Base-by-base conservation (phyloP, 2,113 vertebrate genomes). In the Pongo abelii region DNA sequence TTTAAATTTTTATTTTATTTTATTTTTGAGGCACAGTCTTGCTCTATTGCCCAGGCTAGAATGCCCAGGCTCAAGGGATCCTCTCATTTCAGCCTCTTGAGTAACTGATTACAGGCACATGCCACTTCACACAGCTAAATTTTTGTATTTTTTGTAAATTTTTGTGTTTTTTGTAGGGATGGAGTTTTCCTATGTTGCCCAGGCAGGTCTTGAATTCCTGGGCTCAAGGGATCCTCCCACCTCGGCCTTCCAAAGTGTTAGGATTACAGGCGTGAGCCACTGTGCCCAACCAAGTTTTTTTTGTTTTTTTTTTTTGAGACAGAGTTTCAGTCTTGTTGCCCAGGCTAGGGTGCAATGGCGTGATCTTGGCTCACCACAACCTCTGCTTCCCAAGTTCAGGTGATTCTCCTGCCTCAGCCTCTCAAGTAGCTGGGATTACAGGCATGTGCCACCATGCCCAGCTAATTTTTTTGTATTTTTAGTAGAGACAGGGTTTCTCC, bases 1-100 rank as follows among this genome's bases (percentile, higher is more conserved):
- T 59, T 89, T 81, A 48, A 35, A 72, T 72, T 46, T 81, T 59
- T 72, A 81, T 88, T 88, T 23, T 25, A 81, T 88, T 89, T 23
- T 25, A 81, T 88, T 89, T 94, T 12, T 72, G 72, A 89, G 77
- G 23, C 18, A 72, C 40, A 30, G 61, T 64, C 61, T 64, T 30
- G 5, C 27, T 64, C 61, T 64, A 6, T 64, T 64, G 61, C 11
- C 61, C 11, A 64, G 61, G 61, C 61, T 64, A 30, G 61, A 64
- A 64, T 64, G 27, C 61, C 12, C 61, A 64, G 11, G 61, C 61
- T 64, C 61, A 64, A 64, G 12, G 27, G 27, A 64, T 64, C 27
- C 61, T 30, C 61, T 64, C 27, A 64, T 55, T 55, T 55, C 52
- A 55, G 52, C 52, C 52, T 55, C 52, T 2, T 55, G 17, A 55